Evolutionary conservation across 2,113 vertebrate genomes (phyloP).

Genomic region (Oreochromis aureus): DNA sequence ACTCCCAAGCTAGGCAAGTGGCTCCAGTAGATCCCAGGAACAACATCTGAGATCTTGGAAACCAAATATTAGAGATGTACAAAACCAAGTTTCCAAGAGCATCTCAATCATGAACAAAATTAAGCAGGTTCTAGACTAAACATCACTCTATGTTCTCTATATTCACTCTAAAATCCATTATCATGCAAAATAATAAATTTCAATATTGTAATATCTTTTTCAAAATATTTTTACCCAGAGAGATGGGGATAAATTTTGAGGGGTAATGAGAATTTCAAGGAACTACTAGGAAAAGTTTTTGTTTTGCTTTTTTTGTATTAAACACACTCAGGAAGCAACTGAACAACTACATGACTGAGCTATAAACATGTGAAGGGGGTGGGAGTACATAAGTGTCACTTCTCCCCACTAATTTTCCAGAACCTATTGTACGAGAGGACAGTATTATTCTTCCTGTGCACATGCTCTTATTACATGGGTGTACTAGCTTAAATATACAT

Average conservation of each 20-base stretch:
- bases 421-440: too few relatives aligned
- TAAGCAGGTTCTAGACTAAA: not conserved
- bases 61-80: not conserved
- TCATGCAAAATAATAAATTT: not conserved
- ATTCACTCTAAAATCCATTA: not conserved
- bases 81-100: fast-evolving
- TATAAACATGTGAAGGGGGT: too few relatives aligned
- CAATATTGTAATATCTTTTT: not conserved
- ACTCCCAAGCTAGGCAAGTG: not conserved
- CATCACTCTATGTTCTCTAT: fast-evolving
- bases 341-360: too few relatives aligned
- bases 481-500: too few relatives aligned
- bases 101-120: not conserved
- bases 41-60: not conserved
- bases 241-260: fast-evolving
- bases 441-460: too few relatives aligned
- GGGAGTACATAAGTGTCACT: too few relatives aligned
- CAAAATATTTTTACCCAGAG: not conserved
- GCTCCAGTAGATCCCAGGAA: fast-evolving
- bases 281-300: not conserved
- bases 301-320: not conserved
- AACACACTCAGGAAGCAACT: not conserved
- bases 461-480: too few relatives aligned
- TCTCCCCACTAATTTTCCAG: too few relatives aligned
- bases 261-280: not conserved